Evolutionary conservation across 2,888 invertebrate species (phyloP), one percentile per base, ranked within the genome.

Genomic region (Trichopria drosophilae): DNA sequence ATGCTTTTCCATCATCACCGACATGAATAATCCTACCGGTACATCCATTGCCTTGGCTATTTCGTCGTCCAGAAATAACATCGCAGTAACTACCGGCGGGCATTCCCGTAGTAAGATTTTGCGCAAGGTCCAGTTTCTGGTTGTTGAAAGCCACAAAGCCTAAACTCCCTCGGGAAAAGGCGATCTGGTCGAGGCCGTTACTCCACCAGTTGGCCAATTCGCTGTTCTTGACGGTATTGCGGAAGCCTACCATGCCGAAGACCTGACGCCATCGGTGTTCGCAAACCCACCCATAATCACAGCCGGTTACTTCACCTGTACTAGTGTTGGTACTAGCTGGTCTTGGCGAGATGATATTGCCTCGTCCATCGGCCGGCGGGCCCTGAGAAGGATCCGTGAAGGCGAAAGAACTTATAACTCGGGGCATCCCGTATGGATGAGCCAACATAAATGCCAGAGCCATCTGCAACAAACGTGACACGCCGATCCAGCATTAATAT

Each of bases 21-120:
- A 90, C 89, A 1, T 68, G 76, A 9, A 90, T 71, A 0, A 76
- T 74, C 61, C 81, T 83, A 19, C 88, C 89, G 0, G 85, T 84
- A 66, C 90, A 90, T 3, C 72, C 66, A 49, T 79, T 81, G 50
- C 79, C 76, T 0, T 67, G 65, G n/a, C n/a, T n/a, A n/a, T n/a
- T n/a, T n/a, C n/a, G n/a, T 6, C 73, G 69, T 5, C 91, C 91
- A 15, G 86, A 85, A 58, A 91, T 89, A 18, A 93, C 79, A 74
- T 93, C 93, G 72, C 93, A 93, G 76, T 94, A 93, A 0, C 65
- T 77, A 24, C 93, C 93, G 41, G 83, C 79, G 2, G 88, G 85
- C 23, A 93, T 79, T 56, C 86, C 86, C 3, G 87, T 88, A 76
- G 83, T 71, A 23, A 88, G 74, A 24, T 66, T 79, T 63, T 80